Evolutionary conservation across 2,113 vertebrate species (phyloP).

Genomic region (Chiloscyllium plagiosum): DNA sequence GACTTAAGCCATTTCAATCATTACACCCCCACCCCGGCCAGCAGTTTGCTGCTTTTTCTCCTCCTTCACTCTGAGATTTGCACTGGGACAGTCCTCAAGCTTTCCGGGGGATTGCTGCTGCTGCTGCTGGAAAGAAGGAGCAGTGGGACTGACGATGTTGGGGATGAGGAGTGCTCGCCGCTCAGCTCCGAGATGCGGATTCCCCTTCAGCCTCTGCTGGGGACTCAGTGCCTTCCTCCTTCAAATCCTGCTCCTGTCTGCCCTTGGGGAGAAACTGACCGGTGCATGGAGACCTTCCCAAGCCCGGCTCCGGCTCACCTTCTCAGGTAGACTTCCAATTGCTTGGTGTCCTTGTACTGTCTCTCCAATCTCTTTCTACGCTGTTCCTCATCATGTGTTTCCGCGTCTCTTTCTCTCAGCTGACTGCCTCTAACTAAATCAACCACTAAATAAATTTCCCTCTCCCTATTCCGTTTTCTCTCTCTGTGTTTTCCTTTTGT

Average conservation of each 20-base stretch:
- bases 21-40: neutral
- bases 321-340: slow-evolving; percentile 5
- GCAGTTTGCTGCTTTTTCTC: neutral
- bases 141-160: neutral
- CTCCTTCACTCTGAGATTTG: neutral
- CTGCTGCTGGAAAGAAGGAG: neutral
- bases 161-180: neutral
- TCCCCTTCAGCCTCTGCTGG: neutral
- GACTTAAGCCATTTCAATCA: neutral
- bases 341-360: neutral
- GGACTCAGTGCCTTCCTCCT: neutral
- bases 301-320: slow-evolving; percentile 17
- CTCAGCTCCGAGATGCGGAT: neutral
- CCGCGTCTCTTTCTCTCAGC: neutral
- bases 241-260: neutral
- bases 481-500: neutral
- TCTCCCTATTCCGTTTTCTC: neutral
- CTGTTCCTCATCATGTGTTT: neutral
- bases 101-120: neutral
- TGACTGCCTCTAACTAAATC: neutral
- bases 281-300: neutral
- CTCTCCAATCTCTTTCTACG: neutral
- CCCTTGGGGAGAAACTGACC: neutral
- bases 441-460: neutral
- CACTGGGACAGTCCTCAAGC: too few relatives aligned